Evolutionary conservation across 2,113 vertebrate species (phyloP).

Genomic region (Melanocharis versteri): DNA sequence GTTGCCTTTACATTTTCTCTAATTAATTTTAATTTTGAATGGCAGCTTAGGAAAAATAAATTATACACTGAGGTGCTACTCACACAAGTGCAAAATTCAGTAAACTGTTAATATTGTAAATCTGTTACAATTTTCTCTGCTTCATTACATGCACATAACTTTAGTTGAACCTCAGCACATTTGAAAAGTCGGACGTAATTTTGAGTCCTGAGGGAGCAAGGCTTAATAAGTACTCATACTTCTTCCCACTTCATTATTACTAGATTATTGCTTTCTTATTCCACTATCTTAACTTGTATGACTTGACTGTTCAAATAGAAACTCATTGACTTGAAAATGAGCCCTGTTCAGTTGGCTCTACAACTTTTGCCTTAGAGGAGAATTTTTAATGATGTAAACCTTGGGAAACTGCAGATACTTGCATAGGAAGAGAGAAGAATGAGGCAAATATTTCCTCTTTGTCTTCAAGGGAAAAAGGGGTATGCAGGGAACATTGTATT

Average conservation of each 20-base stretch:
- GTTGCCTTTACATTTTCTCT: background rate
- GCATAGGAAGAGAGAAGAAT: slow-evolving; percentile 7
- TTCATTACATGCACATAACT: background rate
- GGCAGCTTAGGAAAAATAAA: background rate
- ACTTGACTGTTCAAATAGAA: slow-evolving; percentile 55
- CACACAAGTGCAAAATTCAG: background rate
- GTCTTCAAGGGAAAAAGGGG: background rate
- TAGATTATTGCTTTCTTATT: slow-evolving; percentile 52
- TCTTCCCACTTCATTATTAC: slow-evolving; percentile 12
- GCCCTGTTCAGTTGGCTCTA: background rate
- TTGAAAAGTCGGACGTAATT: slow-evolving; percentile 3
- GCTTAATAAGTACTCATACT: slow-evolving; percentile 9
- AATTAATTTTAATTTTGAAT: background rate
- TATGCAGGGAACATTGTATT: background rate
- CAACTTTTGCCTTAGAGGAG: slow-evolving; percentile 28
- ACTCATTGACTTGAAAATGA: slow-evolving; percentile 60
- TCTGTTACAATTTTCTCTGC: background rate
- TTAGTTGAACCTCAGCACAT: background rate
- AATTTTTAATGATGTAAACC: slow-evolving; percentile 57
- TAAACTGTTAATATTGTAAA: background rate
- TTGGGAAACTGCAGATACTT: slow-evolving; percentile 23
- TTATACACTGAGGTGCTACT: background rate
- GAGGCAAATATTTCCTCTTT: background rate
- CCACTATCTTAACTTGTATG: slow-evolving; percentile 30
- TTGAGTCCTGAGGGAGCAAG: slow-evolving; percentile 1